A percentile compares a stretch with the other conserved stretches of the same genome.
Evolutionary conservation across 2,888 invertebrate genomes (phyloP).

Genomic region (Calliscelio sp.): DNA sequence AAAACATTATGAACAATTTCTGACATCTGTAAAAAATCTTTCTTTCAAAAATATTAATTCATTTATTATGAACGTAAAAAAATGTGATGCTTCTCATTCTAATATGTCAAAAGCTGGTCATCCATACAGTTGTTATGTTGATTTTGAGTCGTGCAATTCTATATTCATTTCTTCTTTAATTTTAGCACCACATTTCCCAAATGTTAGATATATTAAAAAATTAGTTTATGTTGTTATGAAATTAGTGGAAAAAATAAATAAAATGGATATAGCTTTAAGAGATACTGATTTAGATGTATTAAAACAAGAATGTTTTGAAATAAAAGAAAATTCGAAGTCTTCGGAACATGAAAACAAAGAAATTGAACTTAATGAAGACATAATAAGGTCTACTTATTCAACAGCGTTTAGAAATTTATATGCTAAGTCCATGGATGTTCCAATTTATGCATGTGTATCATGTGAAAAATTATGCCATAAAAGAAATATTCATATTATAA

Average conservation of each 20-base stretch:
- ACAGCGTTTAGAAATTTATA: slow-evolving; percentile 65
- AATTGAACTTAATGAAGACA: slow-evolving; percentile 66
- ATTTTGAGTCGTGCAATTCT: slow-evolving; percentile 31
- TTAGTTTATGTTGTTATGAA: slow-evolving; percentile 6
- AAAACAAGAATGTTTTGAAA: not conserved
- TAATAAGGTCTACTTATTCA: slow-evolving; percentile 46
- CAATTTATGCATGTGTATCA: slow-evolving; percentile 47
- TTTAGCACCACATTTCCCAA: slow-evolving; percentile 25
- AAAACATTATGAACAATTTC: slow-evolving; percentile 17
- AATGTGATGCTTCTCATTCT: slow-evolving; percentile 11
- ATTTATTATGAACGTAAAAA: not conserved
- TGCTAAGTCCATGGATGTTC: slow-evolving; percentile 67
- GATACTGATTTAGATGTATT: slow-evolving; percentile 11
- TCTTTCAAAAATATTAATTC: no score
- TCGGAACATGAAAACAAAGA: slow-evolving; percentile 18
- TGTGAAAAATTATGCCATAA: slow-evolving; percentile 68
- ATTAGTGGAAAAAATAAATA: not conserved
- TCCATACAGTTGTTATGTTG: slow-evolving; percentile 46
- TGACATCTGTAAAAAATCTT: no score
- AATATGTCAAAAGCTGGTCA: slow-evolving; percentile 23
- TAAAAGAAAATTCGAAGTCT: slow-evolving; percentile 4
- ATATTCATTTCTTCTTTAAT: slow-evolving; percentile 32
- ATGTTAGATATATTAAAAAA: slow-evolving; percentile 32
- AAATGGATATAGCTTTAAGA: not conserved
- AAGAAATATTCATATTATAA: slow-evolving; percentile 60